Evolutionary conservation across 1,140 invertebrate genomes (phyloP).

Genomic region (Tyrophagus putrescentiae): DNA sequence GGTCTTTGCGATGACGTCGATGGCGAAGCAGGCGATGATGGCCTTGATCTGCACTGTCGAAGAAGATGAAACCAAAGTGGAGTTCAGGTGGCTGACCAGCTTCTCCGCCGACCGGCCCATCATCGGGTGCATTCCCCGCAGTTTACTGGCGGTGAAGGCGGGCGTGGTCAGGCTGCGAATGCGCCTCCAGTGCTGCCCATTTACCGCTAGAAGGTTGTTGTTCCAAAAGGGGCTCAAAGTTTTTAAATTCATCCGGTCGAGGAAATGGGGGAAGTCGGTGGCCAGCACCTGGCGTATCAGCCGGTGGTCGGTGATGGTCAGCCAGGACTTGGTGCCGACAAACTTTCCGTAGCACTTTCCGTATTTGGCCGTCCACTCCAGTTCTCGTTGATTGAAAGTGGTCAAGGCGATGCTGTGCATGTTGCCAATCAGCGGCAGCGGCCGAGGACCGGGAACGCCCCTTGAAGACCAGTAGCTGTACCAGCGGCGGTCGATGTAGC

Average conservation of each 20-base stretch:
- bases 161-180: background rate
- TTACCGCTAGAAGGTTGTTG: background rate
- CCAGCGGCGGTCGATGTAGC: too few relatives aligned
- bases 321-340: background rate
- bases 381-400: background rate
- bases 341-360: constrained; percentile 3
- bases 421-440: background rate
- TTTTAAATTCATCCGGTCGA: background rate
- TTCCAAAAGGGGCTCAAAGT: background rate
- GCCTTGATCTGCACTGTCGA: background rate
- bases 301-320: background rate
- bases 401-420: background rate
- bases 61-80: background rate
- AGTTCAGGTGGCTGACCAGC: background rate
- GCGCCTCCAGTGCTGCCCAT: background rate
- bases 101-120: background rate
- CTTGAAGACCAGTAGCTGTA: background rate
- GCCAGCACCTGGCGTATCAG: background rate
- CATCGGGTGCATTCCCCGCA: background rate
- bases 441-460: background rate
- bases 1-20: constrained; percentile 3
- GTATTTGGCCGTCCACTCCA: constrained; percentile 2
- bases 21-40: background rate
- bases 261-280: background rate
- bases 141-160: background rate